These are phyloP conservation scores for Sycobia sp. DNA, from an alignment of 1,140 invertebrate genomes.

Conservation along the genomic window DNA sequence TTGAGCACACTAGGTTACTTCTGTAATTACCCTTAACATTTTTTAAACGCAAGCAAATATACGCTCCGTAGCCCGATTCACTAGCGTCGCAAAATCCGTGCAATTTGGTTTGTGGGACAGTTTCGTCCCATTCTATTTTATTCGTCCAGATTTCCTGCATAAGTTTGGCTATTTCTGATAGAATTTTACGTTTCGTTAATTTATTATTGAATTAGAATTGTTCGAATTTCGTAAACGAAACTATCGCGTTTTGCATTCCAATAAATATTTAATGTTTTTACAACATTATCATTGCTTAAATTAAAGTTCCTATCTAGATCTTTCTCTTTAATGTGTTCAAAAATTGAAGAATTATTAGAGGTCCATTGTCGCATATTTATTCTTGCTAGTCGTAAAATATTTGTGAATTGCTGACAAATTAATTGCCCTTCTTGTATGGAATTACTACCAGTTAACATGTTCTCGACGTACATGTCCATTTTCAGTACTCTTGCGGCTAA, in stretches of 20 bases:
- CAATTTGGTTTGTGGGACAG: slow-evolving; percentile 17
- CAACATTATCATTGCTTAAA: background rate
- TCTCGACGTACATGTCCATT: slow-evolving; percentile 18
- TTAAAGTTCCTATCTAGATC: background rate
- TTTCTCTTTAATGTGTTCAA: background rate
- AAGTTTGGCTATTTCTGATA: slow-evolving; percentile 24
- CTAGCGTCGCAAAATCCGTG: slow-evolving; percentile 36
- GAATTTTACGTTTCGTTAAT: slow-evolving; percentile 22
- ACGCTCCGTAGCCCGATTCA: too few relatives aligned
- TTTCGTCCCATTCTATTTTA: slow-evolving; percentile 24
- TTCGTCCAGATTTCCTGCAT: slow-evolving; percentile 19
- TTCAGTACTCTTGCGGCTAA: slow-evolving; percentile 4
- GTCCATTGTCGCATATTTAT: slow-evolving; percentile 17
- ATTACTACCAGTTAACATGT: slow-evolving; percentile 13
- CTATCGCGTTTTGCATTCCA: slow-evolving; percentile 9
- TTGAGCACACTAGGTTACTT: slow-evolving; percentile 11
- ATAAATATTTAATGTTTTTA: slow-evolving; percentile 19
- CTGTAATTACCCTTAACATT: too few relatives aligned
- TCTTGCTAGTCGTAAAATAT: background rate
- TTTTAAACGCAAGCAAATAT: too few relatives aligned
- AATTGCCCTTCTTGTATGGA: background rate
- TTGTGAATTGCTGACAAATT: slow-evolving; percentile 3
- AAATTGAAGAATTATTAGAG: background rate
- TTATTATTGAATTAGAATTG: background rate
- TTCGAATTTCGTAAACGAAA: background rate